phyloP scores from a whole-genome alignment of 92 coral and sea anemone genomes.

The Epizoanthus ramosus region DNA sequence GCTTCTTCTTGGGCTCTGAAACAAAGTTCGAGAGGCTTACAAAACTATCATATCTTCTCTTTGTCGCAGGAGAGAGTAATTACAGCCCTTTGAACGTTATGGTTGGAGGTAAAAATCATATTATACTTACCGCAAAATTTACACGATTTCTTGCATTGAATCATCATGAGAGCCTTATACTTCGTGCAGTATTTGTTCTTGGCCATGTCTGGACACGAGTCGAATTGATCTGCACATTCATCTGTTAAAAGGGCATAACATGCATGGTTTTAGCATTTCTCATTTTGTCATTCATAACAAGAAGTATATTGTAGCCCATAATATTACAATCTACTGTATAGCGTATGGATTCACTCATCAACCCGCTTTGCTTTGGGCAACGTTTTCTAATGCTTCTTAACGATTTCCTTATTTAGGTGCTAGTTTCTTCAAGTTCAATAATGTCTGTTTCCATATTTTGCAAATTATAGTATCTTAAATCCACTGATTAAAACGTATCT shows the following conservation, averaged over 20 bases:
- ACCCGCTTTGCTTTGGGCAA: too few species aligned
- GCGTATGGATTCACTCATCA: too few species aligned
- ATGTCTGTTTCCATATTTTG: background rate
- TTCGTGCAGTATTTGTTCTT: conserved; percentile 89
- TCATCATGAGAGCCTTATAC: conserved; percentile 72
- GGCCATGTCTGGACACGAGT: conserved; percentile 91
- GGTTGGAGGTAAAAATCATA: background rate
- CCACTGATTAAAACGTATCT: too few species aligned
- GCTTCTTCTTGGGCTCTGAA: conserved; percentile 1
- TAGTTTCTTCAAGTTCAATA: background rate
- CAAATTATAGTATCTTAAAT: too few species aligned
- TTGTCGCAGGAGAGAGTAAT: background rate
- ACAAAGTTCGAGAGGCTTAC: background rate
- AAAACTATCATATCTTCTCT: conserved; percentile 5
- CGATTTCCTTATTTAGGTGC: background rate
- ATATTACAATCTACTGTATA: too few species aligned
- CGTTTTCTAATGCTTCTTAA: background rate
- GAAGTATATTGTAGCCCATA: too few species aligned
- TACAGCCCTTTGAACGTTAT: background rate
- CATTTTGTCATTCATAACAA: background rate
- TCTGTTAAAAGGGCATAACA: conserved; percentile 46
- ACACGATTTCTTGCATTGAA: conserved; percentile 94
- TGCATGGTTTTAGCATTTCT: background rate
- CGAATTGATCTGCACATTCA: conserved; percentile 89
- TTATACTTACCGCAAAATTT: conserved; percentile 81